phyloP scores from a whole-genome alignment of 1,140 invertebrate genomes.

The Bombus cullumanus region DNA sequence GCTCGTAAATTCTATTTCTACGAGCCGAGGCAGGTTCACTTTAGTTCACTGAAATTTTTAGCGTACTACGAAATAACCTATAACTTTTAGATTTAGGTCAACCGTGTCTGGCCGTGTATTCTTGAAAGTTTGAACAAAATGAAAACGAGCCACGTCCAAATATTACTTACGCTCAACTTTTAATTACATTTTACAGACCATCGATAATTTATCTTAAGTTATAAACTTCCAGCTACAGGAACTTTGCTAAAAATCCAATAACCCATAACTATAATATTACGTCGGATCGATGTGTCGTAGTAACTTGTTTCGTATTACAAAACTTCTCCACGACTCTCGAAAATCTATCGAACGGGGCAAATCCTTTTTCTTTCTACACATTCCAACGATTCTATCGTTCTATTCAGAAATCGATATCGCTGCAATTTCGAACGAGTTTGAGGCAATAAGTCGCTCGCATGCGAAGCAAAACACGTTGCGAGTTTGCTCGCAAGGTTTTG shows the following conservation, averaged over 20 bases:
- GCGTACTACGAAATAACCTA: conserved; percentile 27
- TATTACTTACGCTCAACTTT: conserved; percentile 28
- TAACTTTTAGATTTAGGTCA: conserved; percentile 32
- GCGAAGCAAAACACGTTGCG: background rate
- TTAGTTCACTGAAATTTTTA: conserved; percentile 37
- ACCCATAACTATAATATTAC: conserved; percentile 17
- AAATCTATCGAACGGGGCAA: too few relatives aligned
- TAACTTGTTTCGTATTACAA: background rate
- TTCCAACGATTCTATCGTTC: too few relatives aligned
- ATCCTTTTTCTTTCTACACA: too few relatives aligned
- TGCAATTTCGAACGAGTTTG: background rate
- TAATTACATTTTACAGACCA: conserved; percentile 27
- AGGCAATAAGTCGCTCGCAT: background rate
- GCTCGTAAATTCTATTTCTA: conserved; percentile 28
- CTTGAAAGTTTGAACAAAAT: conserved; percentile 30
- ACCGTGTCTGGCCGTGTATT: conserved; percentile 7
- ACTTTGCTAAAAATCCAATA: background rate
- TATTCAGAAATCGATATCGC: background rate
- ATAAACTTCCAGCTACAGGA: background rate
- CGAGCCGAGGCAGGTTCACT: background rate
- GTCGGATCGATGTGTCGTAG: background rate
- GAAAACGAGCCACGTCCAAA: conserved; percentile 20
- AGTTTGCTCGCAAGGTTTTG: background rate
- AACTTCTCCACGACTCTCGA: background rate
- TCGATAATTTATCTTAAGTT: conserved; percentile 31